phyloP scores from a whole-genome alignment of 2,888 invertebrate species.

The Eupithecia inturbata region DNA sequence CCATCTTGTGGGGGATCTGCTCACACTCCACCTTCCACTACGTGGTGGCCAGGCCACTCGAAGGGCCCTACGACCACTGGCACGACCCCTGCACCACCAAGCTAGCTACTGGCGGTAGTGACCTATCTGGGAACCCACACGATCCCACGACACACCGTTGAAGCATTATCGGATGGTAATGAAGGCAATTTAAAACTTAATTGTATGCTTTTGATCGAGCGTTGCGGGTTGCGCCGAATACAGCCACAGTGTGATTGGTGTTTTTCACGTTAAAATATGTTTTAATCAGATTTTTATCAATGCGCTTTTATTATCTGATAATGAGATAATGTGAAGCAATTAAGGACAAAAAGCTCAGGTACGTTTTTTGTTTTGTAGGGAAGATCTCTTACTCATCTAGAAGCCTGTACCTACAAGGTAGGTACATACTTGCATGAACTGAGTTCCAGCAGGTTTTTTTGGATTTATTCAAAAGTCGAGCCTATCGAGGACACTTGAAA shows the following conservation, averaged over 20 bases:
- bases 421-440: no score
- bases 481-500: no score
- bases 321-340: background rate
- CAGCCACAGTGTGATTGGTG: slow-evolving; percentile 20
- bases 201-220: slow-evolving; percentile 48
- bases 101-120: background rate
- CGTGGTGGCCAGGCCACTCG: background rate
- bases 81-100: no score
- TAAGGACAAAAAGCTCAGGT: background rate
- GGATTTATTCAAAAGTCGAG: background rate
- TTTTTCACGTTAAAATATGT: slow-evolving; percentile 15
- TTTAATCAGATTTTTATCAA: slow-evolving; percentile 17
- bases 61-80: background rate
- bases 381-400: background rate
- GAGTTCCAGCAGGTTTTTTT: background rate
- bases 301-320: slow-evolving; percentile 8
- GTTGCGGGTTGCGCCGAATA: slow-evolving; percentile 33
- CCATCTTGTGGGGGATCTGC: background rate
- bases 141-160: slow-evolving; percentile 30
- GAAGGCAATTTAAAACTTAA: slow-evolving; percentile 57
- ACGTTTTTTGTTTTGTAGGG: background rate
- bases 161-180: slow-evolving; percentile 56
- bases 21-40: background rate
- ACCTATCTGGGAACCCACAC: slow-evolving; percentile 6
- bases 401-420: no score